Evolutionary conservation across 2,113 vertebrate genomes (phyloP).

Genomic region (Esox niger): DNA sequence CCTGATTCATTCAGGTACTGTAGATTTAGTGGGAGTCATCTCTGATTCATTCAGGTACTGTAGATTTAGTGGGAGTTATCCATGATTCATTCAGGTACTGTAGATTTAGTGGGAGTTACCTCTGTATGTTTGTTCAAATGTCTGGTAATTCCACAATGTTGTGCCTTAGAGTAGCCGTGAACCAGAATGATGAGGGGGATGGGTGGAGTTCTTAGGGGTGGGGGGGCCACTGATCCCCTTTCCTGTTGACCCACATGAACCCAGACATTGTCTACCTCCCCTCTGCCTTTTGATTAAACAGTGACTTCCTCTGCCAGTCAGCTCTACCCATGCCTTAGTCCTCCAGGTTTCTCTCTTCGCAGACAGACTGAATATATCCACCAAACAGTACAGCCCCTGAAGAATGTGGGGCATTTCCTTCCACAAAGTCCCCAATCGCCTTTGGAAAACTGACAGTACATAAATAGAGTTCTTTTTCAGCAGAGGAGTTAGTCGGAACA

Average conservation of each 20-base stretch:
- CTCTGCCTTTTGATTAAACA: constrained; percentile 35
- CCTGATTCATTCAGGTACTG: constrained; percentile 87
- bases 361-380: neutral
- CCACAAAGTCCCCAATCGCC: constrained; percentile 22
- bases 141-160: no score
- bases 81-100: no score
- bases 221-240: neutral
- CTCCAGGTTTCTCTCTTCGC: constrained; percentile 13
- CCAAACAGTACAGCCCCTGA: constrained; percentile 19
- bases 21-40: no score
- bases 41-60: no score
- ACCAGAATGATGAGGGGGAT: neutral
- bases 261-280: constrained; percentile 18
- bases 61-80: no score
- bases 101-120: no score
- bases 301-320: constrained; percentile 27
- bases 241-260: neutral
- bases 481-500: no score
- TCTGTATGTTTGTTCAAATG: neutral
- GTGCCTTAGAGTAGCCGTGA: no score
- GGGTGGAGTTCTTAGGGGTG: neutral
- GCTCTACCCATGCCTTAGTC: neutral
- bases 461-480: neutral
- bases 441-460: neutral
- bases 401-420: constrained; percentile 57